Percentiles rank a stretch among this genome's conserved stretches.
phyloP scores from a whole-genome alignment of 2,888 invertebrate genomes.

The Lycaena phlaeas region DNA sequence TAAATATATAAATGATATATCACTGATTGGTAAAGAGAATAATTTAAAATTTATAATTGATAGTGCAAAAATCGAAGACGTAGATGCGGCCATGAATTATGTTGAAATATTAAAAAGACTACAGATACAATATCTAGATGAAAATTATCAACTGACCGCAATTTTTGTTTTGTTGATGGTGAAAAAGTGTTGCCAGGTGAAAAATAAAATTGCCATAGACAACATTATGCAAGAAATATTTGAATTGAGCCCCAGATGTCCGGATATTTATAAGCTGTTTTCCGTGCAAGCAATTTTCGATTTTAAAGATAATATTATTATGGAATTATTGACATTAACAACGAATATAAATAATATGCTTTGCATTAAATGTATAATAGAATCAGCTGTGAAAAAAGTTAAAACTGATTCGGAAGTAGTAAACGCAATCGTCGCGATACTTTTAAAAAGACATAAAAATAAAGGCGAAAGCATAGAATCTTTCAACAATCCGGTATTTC shows the following conservation, averaged over 20 bases:
- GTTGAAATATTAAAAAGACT: constrained; percentile 43
- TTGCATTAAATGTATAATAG: constrained; percentile 42
- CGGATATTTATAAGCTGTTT: constrained; percentile 56
- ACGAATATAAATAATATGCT: constrained; percentile 42
- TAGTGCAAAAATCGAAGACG: constrained; percentile 25
- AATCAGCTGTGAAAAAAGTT: constrained; percentile 54
- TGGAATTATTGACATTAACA: constrained; percentile 46
- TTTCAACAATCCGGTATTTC: constrained; percentile 49
- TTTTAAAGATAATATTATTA: constrained; percentile 35
- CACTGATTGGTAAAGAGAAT: constrained; percentile 32
- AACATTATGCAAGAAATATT: constrained; percentile 41
- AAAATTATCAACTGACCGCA: constrained; percentile 48
- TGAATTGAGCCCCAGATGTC: constrained; percentile 49
- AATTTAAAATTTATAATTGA: constrained; percentile 34
- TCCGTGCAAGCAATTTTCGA: constrained; percentile 46
- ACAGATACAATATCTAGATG: constrained; percentile 48
- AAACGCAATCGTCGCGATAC: constrained; percentile 43
- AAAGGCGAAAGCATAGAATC: constrained; percentile 33
- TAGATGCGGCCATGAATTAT: constrained; percentile 30
- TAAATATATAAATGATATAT: constrained; percentile 41
- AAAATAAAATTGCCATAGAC: constrained; percentile 41
- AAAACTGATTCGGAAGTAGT: constrained; percentile 48
- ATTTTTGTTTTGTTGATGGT: constrained; percentile 45
- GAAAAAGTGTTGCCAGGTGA: constrained; percentile 48
- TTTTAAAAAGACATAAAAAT: constrained; percentile 35